Conservation (phyloP, 2,888 invertebrate species). For the Prosapia bicincta region DNA sequence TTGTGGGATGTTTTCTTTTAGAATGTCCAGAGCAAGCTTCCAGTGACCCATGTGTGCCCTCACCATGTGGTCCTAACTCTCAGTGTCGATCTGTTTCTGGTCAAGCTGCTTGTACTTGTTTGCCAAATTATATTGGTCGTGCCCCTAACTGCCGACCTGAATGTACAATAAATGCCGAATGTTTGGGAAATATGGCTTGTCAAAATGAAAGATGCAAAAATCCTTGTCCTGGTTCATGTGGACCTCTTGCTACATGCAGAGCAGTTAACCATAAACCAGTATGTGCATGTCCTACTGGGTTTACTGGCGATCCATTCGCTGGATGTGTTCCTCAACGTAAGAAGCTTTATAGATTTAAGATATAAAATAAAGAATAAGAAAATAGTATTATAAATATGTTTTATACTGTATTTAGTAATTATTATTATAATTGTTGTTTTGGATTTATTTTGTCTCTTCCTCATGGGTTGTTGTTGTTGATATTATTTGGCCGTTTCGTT, state of each 20-base stretch:
- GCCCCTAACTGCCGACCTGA: conserved; percentile 45
- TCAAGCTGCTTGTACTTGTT: conserved; percentile 44
- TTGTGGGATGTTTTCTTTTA: conserved; percentile 20
- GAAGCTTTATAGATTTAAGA: conserved; percentile 23
- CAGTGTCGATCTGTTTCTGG: conserved; percentile 49
- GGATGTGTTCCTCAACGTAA: conserved; percentile 49
- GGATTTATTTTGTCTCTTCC: too few species aligned
- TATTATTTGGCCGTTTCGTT: too few species aligned
- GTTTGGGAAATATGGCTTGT: conserved; percentile 52
- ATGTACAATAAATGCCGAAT: conserved; percentile 52
- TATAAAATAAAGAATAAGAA: too few species aligned
- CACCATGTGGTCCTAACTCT: conserved; percentile 68
- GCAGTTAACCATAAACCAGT: conserved; percentile 57
- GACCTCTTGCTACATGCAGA: conserved; percentile 60
- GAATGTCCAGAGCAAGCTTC: conserved; percentile 30
- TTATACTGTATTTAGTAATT: too few species aligned
- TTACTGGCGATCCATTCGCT: conserved; percentile 60
- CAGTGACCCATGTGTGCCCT: conserved; percentile 63
- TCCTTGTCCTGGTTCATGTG: conserved; percentile 66
- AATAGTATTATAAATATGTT: too few species aligned
- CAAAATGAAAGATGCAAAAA: conserved; percentile 53
- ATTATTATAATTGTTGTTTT: too few species aligned
- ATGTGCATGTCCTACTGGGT: conserved; percentile 59
- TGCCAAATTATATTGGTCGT: conserved; percentile 43
- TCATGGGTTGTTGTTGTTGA: too few species aligned